Evolutionary conservation across 2,888 invertebrate species (phyloP).

Genomic region (Eupeodes latifasciatus): DNA sequence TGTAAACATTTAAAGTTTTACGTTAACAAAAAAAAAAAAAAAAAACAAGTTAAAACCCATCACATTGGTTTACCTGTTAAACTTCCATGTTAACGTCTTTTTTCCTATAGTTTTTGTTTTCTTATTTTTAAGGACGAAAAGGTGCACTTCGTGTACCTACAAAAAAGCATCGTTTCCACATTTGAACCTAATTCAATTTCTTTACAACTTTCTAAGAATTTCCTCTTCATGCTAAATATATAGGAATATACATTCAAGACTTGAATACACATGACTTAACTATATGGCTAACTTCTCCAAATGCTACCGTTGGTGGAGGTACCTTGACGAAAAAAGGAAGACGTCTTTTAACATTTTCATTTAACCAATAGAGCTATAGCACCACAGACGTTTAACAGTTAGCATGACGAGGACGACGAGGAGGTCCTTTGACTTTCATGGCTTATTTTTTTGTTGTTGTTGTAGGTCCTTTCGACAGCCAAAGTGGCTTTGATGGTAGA

Average conservation of each 20-base stretch:
- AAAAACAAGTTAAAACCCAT: not conserved
- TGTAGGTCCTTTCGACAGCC: not conserved
- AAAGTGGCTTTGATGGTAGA: constrained; percentile 47
- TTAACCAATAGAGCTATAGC: constrained; percentile 62
- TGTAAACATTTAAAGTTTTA: not conserved
- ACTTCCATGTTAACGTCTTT: constrained; percentile 50
- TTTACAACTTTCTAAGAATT: constrained; percentile 68
- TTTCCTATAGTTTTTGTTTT: not conserved
- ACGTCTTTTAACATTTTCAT: constrained; percentile 61
- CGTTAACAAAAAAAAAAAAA: not conserved
- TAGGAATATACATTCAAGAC: constrained; percentile 16
- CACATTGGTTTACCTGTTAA: constrained; percentile 53
- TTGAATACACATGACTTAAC: not conserved
- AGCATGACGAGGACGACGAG: constrained; percentile 20
- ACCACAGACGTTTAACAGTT: constrained; percentile 65
- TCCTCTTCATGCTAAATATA: not conserved
- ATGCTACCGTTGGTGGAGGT: not conserved
- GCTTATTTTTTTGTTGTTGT: not conserved
- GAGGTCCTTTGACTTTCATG: constrained; percentile 43
- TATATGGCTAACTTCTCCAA: not conserved
- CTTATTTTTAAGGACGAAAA: not conserved
- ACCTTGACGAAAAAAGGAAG: constrained; percentile 2
- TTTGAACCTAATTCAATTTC: constrained; percentile 73
- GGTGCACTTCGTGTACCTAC: constrained; percentile 10
- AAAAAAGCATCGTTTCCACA: constrained; percentile 46